A percentile compares a stretch with the other conserved stretches of the same genome.
Evolutionary conservation across 2,888 invertebrate species (phyloP).

Genomic region (Drosophila ezoana): DNA sequence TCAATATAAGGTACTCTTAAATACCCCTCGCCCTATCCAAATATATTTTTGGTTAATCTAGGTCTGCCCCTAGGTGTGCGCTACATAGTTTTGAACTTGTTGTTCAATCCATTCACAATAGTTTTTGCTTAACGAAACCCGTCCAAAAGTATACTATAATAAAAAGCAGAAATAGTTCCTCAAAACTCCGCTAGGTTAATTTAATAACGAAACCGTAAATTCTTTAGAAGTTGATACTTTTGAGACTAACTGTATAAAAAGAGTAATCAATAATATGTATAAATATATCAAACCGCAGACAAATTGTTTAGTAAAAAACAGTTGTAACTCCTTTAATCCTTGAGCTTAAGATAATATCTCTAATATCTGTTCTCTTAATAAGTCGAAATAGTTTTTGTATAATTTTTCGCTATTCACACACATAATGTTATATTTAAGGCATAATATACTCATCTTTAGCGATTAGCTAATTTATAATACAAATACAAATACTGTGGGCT

Average conservation of each 20-base stretch:
- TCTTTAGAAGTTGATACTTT: no score
- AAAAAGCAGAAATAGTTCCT: not conserved
- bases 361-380: no score
- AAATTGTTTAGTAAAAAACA: no score
- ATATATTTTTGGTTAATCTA: slow-evolving; percentile 5
- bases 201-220: no score
- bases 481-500: slow-evolving; percentile 3
- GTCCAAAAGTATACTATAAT: not conserved
- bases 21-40: not conserved
- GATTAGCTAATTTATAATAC: not conserved
- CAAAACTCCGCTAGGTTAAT: not conserved
- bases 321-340: no score
- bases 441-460: not conserved
- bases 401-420: not conserved
- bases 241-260: no score
- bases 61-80: slow-evolving; percentile 6
- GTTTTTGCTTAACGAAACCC: no score
- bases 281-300: no score
- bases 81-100: not conserved
- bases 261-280: no score
- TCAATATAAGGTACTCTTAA: not conserved
- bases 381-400: no score
- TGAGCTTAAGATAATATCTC: no score
- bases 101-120: not conserved
- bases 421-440: not conserved